Conservation (phyloP, 1,140 invertebrate species). For the Bombus balteatus region DNA sequence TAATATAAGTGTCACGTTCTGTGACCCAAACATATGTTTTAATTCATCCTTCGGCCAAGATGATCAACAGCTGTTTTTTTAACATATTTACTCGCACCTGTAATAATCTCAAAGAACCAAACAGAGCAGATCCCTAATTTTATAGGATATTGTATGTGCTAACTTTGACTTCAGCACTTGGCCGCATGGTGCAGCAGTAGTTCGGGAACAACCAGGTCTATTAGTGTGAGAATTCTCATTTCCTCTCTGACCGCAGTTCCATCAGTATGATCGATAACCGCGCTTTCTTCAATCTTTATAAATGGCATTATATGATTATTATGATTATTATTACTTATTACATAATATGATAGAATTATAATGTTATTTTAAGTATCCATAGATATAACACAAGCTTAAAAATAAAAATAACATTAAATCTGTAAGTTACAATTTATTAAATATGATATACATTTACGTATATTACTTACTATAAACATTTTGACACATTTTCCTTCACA, state of each 20-base stretch:
- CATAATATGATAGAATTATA: neutral
- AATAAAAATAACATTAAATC: constrained; percentile 2
- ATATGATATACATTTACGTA: constrained; percentile 46
- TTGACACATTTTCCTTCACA: constrained; percentile 46
- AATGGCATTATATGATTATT: neutral
- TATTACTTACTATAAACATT: constrained; percentile 61
- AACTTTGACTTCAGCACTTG: too few relatives aligned
- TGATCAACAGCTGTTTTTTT: too few relatives aligned
- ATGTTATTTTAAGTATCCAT: neutral
- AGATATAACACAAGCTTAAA: neutral
- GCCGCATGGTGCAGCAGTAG: too few relatives aligned
- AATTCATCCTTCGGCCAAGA: too few relatives aligned
- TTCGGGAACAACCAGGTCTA: too few relatives aligned
- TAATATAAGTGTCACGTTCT: neutral
- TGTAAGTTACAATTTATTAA: constrained; percentile 53
- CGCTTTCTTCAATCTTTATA: neutral
- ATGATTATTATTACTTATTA: neutral
- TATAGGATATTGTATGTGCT: too few relatives aligned
- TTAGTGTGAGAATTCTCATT: too few relatives aligned
- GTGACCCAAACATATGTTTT: too few relatives aligned
- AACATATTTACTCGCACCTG: too few relatives aligned
- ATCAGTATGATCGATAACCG: neutral
- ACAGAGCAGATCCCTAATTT: too few relatives aligned
- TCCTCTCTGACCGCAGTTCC: neutral
- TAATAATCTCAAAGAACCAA: too few relatives aligned